Evolutionary conservation across 2,797 vertebrate species (phyloP).

Genomic region (Falco rusticolus): DNA sequence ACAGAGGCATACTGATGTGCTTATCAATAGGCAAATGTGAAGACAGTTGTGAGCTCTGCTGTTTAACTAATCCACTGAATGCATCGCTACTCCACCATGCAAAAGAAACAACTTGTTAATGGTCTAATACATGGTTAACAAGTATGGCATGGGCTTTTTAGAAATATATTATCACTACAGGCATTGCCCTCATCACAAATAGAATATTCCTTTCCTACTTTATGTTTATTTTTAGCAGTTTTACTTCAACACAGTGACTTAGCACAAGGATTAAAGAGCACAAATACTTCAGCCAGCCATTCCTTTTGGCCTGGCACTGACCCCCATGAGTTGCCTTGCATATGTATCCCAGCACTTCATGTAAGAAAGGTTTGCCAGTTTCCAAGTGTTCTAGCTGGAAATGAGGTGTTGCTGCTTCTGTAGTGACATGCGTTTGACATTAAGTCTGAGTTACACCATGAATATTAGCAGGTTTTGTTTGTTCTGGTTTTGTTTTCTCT

Average conservation of each 20-base stretch:
- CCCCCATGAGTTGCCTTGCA: not conserved
- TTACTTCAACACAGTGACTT: not conserved
- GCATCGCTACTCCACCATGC: not conserved
- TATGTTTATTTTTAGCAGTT: not conserved
- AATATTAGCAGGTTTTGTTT: not conserved
- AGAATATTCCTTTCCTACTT: not conserved
- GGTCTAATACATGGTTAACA: not conserved
- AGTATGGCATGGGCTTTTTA: not conserved
- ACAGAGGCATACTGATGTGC: not conserved
- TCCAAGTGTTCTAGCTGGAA: not conserved
- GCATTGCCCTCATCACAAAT: not conserved
- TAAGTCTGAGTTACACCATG: not conserved
- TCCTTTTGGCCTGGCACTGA: not conserved
- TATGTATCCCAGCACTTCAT: not conserved
- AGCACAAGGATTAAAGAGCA: not conserved
- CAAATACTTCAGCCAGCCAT: not conserved
- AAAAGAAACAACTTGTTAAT: not conserved
- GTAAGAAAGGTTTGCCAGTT: not conserved
- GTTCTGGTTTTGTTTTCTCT: slow-evolving; percentile 12
- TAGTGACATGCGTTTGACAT: not conserved
- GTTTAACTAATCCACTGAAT: not conserved
- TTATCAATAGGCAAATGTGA: not conserved
- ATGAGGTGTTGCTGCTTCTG: not conserved
- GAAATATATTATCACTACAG: not conserved
- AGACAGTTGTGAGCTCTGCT: not conserved